Percentiles rank a stretch among this genome's conserved stretches.
Conservation (phyloP, 1,140 invertebrate genomes). For the Helicoverpa armigera region DNA sequence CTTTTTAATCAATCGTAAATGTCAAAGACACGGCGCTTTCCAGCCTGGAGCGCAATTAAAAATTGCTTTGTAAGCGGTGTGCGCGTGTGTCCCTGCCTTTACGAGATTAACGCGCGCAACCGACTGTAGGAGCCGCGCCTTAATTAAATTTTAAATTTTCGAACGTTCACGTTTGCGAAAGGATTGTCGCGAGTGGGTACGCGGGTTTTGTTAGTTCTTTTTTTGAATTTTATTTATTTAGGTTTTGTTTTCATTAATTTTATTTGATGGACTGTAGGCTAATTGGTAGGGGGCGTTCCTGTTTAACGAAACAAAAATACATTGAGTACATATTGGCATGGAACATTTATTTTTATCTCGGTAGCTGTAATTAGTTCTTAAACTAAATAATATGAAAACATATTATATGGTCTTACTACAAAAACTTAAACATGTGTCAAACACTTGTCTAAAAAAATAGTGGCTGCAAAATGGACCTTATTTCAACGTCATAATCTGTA, state of each 20-base stretch:
- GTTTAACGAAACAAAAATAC: not conserved
- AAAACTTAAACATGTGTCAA: no score
- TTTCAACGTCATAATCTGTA: no score
- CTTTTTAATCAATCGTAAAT: conserved; percentile 75
- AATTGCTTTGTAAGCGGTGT: conserved; percentile 70
- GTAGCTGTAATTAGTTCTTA: no score
- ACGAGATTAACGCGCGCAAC: conserved; percentile 71
- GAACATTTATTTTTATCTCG: no score
- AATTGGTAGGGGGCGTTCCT: no score
- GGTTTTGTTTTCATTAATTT: conserved; percentile 28
- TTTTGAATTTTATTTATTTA: conserved; percentile 23
- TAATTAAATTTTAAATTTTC: conserved; percentile 76
- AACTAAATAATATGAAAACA: no score
- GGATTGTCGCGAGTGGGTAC: conserved; percentile 54
- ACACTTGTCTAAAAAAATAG: no score
- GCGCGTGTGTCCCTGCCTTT: conserved; percentile 68
- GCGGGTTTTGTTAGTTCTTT: conserved; percentile 39
- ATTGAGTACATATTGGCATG: no score
- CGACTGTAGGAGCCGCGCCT: conserved; percentile 61
- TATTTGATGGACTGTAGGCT: not conserved
- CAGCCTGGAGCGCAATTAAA: conserved; percentile 70
- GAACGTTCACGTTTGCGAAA: conserved; percentile 59
- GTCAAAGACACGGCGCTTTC: conserved; percentile 70
- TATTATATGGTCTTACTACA: no score
- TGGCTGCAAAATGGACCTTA: no score